Evolutionary conservation across 2,888 invertebrate genomes (phyloP).

Genomic region (Tachina lurida): DNA sequence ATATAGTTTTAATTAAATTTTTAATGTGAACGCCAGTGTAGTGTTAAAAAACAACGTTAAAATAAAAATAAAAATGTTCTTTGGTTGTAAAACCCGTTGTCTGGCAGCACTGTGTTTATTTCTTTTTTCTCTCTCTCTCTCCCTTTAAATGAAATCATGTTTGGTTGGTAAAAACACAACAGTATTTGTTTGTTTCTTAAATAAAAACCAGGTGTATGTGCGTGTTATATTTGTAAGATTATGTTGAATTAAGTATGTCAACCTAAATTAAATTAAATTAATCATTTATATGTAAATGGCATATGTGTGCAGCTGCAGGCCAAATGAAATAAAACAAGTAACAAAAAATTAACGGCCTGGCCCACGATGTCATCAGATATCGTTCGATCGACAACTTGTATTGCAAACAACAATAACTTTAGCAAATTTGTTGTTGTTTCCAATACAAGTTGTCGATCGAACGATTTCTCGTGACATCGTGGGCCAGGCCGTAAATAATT

Average conservation of each 20-base stretch:
- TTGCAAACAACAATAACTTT: too few relatives aligned
- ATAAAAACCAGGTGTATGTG: constrained; percentile 32
- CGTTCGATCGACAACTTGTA: too few relatives aligned
- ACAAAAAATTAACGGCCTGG: too few relatives aligned
- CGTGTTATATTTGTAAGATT: constrained; percentile 25
- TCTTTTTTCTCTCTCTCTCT: background rate
- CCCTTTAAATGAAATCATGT: background rate
- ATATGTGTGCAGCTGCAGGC: background rate
- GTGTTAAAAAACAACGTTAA: too few relatives aligned
- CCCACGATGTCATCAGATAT: too few relatives aligned
- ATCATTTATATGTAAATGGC: background rate
- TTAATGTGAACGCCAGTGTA: too few relatives aligned
- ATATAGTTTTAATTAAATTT: background rate
- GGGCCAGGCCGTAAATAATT: background rate
- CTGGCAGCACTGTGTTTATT: background rate
- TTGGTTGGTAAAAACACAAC: constrained; percentile 22
- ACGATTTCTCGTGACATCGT: too few relatives aligned
- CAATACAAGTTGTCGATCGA: too few relatives aligned
- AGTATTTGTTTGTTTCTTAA: constrained; percentile 15
- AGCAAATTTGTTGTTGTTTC: too few relatives aligned
- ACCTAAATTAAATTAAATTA: constrained; percentile 14
- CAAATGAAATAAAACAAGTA: background rate
- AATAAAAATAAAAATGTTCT: too few relatives aligned
- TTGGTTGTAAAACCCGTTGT: background rate
- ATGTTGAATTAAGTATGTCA: background rate